These are phyloP conservation scores for Aphaenogaster floridana DNA, from an alignment of 1,140 invertebrate genomes.

Conservation along the genomic window DNA sequence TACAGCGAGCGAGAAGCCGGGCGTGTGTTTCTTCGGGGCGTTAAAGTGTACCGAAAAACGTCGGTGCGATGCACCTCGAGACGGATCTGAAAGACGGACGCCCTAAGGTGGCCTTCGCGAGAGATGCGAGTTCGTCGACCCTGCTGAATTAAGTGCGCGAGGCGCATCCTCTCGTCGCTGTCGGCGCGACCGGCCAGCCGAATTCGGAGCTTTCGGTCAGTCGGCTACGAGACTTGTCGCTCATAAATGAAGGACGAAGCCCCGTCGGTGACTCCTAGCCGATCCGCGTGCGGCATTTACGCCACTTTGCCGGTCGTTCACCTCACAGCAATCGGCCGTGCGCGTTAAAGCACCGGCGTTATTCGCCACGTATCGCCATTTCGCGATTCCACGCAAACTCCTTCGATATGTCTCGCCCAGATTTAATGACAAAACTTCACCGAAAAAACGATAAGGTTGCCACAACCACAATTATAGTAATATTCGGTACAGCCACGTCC, in stretches of 20 bases:
- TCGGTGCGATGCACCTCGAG: conserved; percentile 4
- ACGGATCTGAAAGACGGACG: conserved; percentile 20
- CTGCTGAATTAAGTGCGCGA: conserved; percentile 37
- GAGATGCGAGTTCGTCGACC: conserved; percentile 49
- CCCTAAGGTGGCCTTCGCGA: conserved; percentile 33
- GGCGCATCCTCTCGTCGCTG: conserved; percentile 45
- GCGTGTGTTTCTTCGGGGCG: neutral
- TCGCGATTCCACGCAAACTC: conserved; percentile 41
- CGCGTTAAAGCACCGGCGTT: conserved; percentile 52
- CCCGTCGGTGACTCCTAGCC: conserved; percentile 30
- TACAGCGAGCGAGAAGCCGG: neutral
- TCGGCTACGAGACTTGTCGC: conserved; percentile 55
- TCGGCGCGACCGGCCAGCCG: conserved; percentile 8
- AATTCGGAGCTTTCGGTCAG: conserved; percentile 66
- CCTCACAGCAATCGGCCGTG: conserved; percentile 65
- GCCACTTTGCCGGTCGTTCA: conserved; percentile 78
- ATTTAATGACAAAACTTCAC: conserved; percentile 15
- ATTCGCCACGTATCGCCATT: conserved; percentile 59
- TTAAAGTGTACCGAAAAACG: conserved; percentile 23
- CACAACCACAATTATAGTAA: too few species aligned
- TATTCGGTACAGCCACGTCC: too few species aligned
- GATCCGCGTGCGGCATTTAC: conserved; percentile 67
- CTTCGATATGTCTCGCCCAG: neutral
- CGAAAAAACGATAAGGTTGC: too few species aligned
- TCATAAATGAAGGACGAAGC: conserved; percentile 62